Conservation (phyloP, 37 sponge, comb jelly and placozoan species). For the Eunapius fragilis region DNA sequence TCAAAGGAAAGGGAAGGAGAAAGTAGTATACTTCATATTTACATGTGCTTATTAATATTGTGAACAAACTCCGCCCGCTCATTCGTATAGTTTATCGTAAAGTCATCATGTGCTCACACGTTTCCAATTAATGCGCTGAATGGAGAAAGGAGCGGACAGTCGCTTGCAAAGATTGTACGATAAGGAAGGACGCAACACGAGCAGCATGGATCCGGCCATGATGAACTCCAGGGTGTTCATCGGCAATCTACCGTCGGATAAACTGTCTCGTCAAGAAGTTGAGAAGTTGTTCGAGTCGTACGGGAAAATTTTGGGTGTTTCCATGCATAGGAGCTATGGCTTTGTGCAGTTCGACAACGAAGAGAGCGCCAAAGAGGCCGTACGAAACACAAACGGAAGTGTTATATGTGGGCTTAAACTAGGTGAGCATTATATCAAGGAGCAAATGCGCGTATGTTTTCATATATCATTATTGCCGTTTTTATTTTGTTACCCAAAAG, state of each 20-base stretch:
- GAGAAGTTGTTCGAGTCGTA: conserved; percentile 35
- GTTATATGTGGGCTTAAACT: conserved; percentile 26
- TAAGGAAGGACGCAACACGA: conserved; percentile 55
- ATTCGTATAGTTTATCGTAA: neutral
- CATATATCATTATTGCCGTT: neutral
- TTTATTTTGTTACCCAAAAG: neutral
- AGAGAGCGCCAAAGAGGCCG: conserved; percentile 50
- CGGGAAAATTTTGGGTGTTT: conserved; percentile 64
- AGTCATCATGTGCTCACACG: neutral
- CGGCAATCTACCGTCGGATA: conserved; percentile 61
- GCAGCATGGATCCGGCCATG: conserved; percentile 69
- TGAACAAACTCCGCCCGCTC: neutral
- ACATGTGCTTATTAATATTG: neutral
- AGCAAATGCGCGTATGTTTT: neutral
- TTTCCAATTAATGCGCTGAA: neutral
- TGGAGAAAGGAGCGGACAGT: neutral
- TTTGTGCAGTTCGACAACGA: conserved; percentile 77
- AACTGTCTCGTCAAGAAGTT: conserved; percentile 44
- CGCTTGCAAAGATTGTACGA: conserved; percentile 22
- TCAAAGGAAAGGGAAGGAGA: conserved; percentile 75
- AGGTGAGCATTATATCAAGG: conserved; percentile 28
- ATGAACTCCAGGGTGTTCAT: conserved; percentile 67
- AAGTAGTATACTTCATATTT: neutral
- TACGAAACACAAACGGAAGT: conserved; percentile 33
- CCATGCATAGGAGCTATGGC: conserved; percentile 66